Percentiles rank a stretch among this genome's conserved stretches.
These are phyloP conservation scores for Drosophila kikkawai DNA, from an alignment of 1,140 invertebrate genomes.

Conservation along the genomic window DNA sequence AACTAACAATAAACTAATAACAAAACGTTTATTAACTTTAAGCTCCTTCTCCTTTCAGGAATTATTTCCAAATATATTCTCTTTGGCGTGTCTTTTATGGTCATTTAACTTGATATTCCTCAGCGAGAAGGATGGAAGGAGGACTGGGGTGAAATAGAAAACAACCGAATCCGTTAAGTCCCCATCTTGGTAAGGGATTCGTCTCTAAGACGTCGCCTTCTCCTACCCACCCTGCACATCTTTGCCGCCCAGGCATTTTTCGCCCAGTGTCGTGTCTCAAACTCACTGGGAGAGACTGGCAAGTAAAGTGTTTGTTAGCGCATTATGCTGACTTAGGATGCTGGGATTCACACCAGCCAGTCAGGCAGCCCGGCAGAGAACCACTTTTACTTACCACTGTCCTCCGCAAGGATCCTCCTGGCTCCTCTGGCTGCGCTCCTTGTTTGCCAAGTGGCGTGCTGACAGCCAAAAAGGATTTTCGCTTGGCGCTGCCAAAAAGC, in stretches of 20 bases:
- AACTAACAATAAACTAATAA: background rate
- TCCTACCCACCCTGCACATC: slow-evolving; percentile 8
- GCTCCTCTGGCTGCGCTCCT: slow-evolving; percentile 30
- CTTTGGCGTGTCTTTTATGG: slow-evolving; percentile 33
- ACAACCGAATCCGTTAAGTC: slow-evolving; percentile 40
- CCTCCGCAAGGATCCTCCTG: slow-evolving; percentile 40
- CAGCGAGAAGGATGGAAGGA: background rate
- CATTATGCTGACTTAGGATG: slow-evolving; percentile 80
- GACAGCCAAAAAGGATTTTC: slow-evolving; percentile 82
- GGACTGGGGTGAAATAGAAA: slow-evolving; percentile 12
- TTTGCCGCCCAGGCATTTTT: slow-evolving; percentile 17
- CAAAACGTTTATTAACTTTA: background rate
- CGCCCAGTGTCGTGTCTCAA: slow-evolving; percentile 52
- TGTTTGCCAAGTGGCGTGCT: slow-evolving; percentile 81
- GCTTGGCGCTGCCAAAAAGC: slow-evolving; percentile 78
- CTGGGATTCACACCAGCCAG: slow-evolving; percentile 67
- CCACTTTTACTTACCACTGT: slow-evolving; percentile 78
- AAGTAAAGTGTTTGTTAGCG: slow-evolving; percentile 81
- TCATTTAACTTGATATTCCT: slow-evolving; percentile 43
- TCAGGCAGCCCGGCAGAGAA: slow-evolving; percentile 27
- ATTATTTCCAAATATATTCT: slow-evolving; percentile 22
- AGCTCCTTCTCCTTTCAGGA: background rate
- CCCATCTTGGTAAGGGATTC: slow-evolving; percentile 46
- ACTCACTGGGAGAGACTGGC: slow-evolving; percentile 44
- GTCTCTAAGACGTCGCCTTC: slow-evolving; percentile 21